Conservation (phyloP, 2,113 vertebrate genomes). For the Hystrix cristata region DNA sequence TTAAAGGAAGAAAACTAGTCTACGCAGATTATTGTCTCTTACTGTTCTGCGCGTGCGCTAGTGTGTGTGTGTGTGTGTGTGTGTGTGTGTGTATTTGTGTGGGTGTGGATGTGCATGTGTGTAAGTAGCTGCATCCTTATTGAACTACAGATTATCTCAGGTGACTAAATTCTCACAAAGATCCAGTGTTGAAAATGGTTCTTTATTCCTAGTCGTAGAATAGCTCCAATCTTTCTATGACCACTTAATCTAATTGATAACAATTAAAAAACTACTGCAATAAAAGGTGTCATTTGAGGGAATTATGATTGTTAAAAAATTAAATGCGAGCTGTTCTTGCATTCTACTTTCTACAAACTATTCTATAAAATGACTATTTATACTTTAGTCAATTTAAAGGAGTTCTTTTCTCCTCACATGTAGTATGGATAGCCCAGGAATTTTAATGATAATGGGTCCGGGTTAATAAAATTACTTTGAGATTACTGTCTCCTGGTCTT, state of each 20-base stretch:
- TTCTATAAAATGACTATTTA: background rate
- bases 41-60: background rate
- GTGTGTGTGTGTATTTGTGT: background rate
- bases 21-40: background rate
- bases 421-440: background rate
- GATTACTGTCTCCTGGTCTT: background rate
- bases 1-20: background rate
- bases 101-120: background rate
- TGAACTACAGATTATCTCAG: background rate
- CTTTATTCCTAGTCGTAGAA: background rate
- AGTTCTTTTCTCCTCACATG: background rate
- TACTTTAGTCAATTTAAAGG: background rate
- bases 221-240: background rate
- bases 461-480: background rate
- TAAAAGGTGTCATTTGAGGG: background rate
- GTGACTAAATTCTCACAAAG: background rate
- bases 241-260: background rate
- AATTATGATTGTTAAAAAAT: background rate
- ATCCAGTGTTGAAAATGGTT: background rate
- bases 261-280: background rate
- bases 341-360: background rate
- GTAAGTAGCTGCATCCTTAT: background rate
- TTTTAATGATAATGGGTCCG: background rate
- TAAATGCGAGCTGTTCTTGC: background rate
- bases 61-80: background rate